Evolutionary conservation across 2,113 vertebrate species (phyloP).

Genomic region (Trogon melanurus): DNA sequence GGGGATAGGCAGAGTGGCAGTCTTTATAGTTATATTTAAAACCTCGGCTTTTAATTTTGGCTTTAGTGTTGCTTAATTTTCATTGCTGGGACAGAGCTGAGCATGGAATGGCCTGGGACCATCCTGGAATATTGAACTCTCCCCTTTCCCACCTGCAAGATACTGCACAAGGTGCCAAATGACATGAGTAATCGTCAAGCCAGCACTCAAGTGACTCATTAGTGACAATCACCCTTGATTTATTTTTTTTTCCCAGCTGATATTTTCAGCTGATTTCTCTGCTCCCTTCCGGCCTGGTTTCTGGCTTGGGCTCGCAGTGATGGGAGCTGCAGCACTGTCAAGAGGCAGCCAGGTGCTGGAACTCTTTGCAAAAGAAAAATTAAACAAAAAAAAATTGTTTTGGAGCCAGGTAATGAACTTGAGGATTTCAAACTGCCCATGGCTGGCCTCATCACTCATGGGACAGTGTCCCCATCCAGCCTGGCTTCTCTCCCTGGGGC

Average conservation of each 20-base stretch:
- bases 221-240: slow-evolving; percentile 8
- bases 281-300: background rate
- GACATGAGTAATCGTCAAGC: background rate
- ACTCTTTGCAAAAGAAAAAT: background rate
- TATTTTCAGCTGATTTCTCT: background rate
- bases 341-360: background rate
- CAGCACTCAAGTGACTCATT: slow-evolving; percentile 13
- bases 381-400: accelerated
- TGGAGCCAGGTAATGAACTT: background rate
- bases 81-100: background rate
- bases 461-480: background rate
- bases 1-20: background rate
- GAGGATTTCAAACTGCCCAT: background rate
- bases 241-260: background rate
- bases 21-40: background rate
- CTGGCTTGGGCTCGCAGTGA: background rate
- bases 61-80: background rate
- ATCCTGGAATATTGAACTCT: background rate
- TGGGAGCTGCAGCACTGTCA: background rate
- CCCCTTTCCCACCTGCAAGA: background rate
- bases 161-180: background rate
- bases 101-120: background rate
- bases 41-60: background rate
- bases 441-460: background rate
- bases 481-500: background rate